Conservation (phyloP, 2,888 invertebrate genomes). For the Catocala fraxini region DNA sequence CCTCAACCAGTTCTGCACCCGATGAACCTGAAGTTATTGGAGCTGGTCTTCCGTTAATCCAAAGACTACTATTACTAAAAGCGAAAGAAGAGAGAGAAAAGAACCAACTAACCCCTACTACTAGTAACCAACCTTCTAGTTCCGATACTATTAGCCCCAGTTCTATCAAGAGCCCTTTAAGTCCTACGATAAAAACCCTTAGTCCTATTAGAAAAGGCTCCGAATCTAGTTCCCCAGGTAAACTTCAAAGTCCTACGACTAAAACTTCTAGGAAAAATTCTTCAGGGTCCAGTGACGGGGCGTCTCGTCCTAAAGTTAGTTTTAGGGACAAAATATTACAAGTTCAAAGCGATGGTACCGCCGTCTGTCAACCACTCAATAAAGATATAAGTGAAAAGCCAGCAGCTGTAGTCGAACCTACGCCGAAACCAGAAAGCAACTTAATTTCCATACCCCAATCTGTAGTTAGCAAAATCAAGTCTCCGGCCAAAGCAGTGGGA, state of each 20-base stretch:
- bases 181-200: slow-evolving; percentile 82
- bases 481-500: slow-evolving; percentile 82
- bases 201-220: slow-evolving; percentile 84
- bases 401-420: slow-evolving; percentile 79
- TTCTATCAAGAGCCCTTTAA: slow-evolving; percentile 83
- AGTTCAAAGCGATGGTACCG: slow-evolving; percentile 85
- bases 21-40: slow-evolving; percentile 90
- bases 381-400: slow-evolving; percentile 80
- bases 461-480: slow-evolving; percentile 85
- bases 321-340: slow-evolving; percentile 89
- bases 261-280: slow-evolving; percentile 84
- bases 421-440: slow-evolving; percentile 80
- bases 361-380: slow-evolving; percentile 78
- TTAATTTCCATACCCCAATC: slow-evolving; percentile 85
- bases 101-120: slow-evolving; percentile 77
- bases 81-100: slow-evolving; percentile 91
- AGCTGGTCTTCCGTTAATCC: slow-evolving; percentile 91
- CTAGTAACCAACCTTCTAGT: slow-evolving; percentile 82
- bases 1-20: slow-evolving; percentile 88
- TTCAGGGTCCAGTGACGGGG: slow-evolving; percentile 79
- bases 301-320: slow-evolving; percentile 87
- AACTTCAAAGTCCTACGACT: slow-evolving; percentile 80
- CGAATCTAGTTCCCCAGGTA: slow-evolving; percentile 83
- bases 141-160: slow-evolving; percentile 85
- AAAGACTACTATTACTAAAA: slow-evolving; percentile 92